Percentiles rank a stretch among this genome's conserved stretches.
These are phyloP conservation scores for Larimichthys crocea DNA, from an alignment of 2,113 vertebrate species.

Conservation along the genomic window DNA sequence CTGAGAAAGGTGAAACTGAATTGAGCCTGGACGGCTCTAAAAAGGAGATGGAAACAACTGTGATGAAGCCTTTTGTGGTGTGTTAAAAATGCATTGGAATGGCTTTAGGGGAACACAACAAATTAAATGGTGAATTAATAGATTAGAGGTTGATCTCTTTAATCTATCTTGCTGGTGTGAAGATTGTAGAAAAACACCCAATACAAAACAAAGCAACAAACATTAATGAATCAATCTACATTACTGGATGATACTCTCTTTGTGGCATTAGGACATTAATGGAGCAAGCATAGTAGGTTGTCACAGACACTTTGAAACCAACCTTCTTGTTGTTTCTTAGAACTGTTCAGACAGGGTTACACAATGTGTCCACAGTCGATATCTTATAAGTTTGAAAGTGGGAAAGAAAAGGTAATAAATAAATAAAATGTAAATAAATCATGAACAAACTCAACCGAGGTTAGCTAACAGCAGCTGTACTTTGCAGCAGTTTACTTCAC, in stretches of 20 bases:
- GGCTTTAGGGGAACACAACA: background rate
- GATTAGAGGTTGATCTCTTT: background rate
- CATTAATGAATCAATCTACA: background rate
- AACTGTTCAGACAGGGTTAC: background rate
- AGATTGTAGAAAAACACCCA: background rate
- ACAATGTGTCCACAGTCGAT: background rate
- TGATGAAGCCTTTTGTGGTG: slow-evolving; percentile 20
- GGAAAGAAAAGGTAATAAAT: background rate
- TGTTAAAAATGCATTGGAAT: slow-evolving; percentile 2
- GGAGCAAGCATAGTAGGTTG: too few species aligned
- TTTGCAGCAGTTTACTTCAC: too few species aligned
- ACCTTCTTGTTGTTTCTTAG: background rate
- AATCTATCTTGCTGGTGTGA: background rate
- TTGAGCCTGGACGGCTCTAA: slow-evolving; percentile 5
- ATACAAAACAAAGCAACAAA: too few species aligned
- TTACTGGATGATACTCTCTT: background rate
- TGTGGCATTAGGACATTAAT: background rate
- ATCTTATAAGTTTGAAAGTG: background rate
- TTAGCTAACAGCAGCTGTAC: too few species aligned
- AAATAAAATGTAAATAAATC: background rate
- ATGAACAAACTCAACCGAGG: background rate
- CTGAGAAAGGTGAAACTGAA: background rate
- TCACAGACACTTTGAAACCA: background rate
- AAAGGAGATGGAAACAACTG: slow-evolving; percentile 7
- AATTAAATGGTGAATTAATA: slow-evolving; percentile 32